Evolutionary conservation across 1,140 invertebrate species (phyloP).

Genomic region (Hycleus cichorii): DNA sequence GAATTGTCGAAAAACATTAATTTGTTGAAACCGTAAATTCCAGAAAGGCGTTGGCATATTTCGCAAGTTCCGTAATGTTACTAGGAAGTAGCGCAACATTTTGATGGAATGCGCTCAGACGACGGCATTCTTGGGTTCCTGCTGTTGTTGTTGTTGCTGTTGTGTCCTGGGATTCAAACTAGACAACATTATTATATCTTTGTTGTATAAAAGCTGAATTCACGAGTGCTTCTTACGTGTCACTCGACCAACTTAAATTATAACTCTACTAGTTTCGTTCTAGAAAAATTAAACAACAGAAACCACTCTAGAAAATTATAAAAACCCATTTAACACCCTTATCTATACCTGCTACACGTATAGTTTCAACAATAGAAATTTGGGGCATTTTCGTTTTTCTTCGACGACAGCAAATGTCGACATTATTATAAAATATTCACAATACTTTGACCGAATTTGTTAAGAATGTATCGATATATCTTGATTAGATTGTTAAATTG

Average conservation of each 20-base stretch:
- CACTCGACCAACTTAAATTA: neutral
- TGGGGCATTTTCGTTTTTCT: neutral
- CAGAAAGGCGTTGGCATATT: conserved; percentile 29
- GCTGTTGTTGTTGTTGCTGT: conserved; percentile 13
- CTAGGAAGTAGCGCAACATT: conserved; percentile 21
- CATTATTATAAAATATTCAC: conserved; percentile 6
- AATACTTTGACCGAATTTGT: conserved; percentile 3
- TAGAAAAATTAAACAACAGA: conserved; percentile 1
- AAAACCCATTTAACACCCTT: neutral
- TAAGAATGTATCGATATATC: conserved; percentile 21
- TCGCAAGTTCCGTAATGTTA: conserved; percentile 27
- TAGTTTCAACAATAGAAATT: neutral
- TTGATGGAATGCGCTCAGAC: conserved; percentile 27
- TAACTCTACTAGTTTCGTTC: neutral
- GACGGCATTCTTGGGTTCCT: conserved; percentile 26
- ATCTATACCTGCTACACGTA: neutral
- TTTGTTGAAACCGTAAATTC: conserved; percentile 26
- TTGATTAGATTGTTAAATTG: conserved; percentile 32
- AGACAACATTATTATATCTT: conserved; percentile 29
- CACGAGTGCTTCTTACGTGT: conserved; percentile 13
- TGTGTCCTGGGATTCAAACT: conserved; percentile 22
- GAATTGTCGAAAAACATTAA: neutral
- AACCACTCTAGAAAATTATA: neutral
- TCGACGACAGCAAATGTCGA: neutral
- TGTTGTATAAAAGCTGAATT: conserved; percentile 1